Evolutionary conservation across 2,113 vertebrate genomes (phyloP), one percentile per base, ranked within the genome.

Genomic region (Eublepharis macularius): DNA sequence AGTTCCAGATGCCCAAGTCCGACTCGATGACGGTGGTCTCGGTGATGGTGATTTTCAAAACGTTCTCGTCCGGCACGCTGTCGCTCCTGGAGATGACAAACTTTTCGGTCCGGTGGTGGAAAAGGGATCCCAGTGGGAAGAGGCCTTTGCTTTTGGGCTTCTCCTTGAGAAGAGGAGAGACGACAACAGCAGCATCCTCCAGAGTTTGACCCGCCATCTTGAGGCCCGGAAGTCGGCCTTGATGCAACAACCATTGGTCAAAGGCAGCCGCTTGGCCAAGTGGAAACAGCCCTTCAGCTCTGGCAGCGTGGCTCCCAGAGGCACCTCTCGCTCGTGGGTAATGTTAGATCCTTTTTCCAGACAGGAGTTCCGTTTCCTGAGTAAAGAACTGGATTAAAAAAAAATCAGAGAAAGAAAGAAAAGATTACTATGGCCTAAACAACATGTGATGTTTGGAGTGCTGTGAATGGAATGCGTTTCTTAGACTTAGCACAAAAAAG

Each of bases 11-110:
- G 8, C 99, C 98, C 26, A 97, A 94, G 92, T 98, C 98, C 0
- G 98, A 97, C 95, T 99, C 98, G 1, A 99, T 97, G 70, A 98
- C 95, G 0, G 98, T 98, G 0, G 98, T 99, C 96, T 99, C 99
- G 0, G 98, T 99, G 92, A 99, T 96, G 0, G 98, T 99, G 90
- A 99, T 96, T 39, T 98, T 97, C 75, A 99, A 94, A 2, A 98
- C 96, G 0, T 95, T 96, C 91, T 98, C 98, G n/a, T 97, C 97
- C 0, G 97, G 95, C 24, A 95, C 36, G 2, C 98, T 97, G 47
- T 97, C 97, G 0, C 97, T 97, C 84, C 96, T 95, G 1, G 97
- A 87, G 29, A 99, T 90, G 0, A 97, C 94, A 1, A 98, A 94
- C 4, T 96, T 96, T 91, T 99, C 98, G n/a, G 93, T 96, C 2